Evolutionary conservation across 2,113 vertebrate genomes (phyloP).

Genomic region (Seriola aureovittata): DNA sequence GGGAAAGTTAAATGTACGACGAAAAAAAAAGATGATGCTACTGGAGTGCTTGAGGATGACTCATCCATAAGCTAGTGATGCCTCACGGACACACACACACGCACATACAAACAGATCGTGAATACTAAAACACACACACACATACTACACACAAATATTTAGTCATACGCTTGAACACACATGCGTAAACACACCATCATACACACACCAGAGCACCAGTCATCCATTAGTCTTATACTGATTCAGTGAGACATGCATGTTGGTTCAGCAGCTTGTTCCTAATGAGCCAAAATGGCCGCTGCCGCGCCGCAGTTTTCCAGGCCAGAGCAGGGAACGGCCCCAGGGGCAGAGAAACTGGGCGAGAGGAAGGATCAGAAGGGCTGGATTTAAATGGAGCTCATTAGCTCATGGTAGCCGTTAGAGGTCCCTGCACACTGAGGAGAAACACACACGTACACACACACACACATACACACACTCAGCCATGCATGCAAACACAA

Average conservation of each 20-base stretch:
- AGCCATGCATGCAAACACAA: slow-evolving; percentile 25
- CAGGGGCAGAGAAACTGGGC: slow-evolving; percentile 79
- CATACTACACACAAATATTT: slow-evolving; percentile 57
- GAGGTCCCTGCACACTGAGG: slow-evolving; percentile 73
- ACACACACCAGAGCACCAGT: slow-evolving; percentile 59
- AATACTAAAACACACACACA: slow-evolving; percentile 29
- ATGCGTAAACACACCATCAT: slow-evolving; percentile 52
- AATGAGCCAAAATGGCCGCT: slow-evolving; percentile 81
- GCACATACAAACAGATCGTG: slow-evolving; percentile 28
- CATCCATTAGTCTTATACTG: slow-evolving; percentile 69
- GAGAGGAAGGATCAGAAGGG: slow-evolving; percentile 78
- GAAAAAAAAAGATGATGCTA: slow-evolving; percentile 61
- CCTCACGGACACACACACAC: slow-evolving; percentile 45
- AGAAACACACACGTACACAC: slow-evolving; percentile 47
- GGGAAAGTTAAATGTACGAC: slow-evolving; percentile 52
- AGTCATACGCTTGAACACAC: slow-evolving; percentile 56
- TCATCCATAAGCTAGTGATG: slow-evolving; percentile 75
- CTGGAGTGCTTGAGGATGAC: slow-evolving; percentile 69
- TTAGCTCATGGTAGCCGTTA: slow-evolving; percentile 76
- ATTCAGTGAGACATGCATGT: slow-evolving; percentile 71
- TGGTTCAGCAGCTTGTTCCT: slow-evolving; percentile 73
- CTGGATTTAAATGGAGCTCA: slow-evolving; percentile 83
- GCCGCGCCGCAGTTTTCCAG: slow-evolving; percentile 75
- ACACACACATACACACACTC: slow-evolving; percentile 31
- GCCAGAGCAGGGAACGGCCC: slow-evolving; percentile 73